These are phyloP conservation scores for Pygoscelis adeliae DNA, from an alignment of 2,113 vertebrate genomes.

Conservation along the genomic window DNA sequence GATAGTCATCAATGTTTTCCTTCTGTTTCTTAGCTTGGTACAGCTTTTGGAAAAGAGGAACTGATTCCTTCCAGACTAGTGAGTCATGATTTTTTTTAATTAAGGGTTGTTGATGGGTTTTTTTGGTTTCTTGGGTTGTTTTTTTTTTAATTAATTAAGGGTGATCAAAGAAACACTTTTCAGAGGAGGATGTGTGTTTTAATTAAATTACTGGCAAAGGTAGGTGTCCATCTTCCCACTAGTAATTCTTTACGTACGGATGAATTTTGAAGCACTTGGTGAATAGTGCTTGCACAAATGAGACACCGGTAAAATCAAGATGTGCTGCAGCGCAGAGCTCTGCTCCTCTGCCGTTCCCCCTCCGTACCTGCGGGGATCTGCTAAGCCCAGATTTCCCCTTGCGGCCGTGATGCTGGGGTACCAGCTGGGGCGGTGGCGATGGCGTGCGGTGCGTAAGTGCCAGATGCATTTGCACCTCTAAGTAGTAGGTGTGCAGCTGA, in stretches of 20 bases:
- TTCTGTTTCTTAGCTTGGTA: not conserved
- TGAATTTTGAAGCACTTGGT: not conserved
- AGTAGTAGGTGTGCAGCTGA: not conserved
- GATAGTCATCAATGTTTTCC: not conserved
- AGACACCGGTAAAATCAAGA: accelerated
- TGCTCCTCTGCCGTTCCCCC: not conserved
- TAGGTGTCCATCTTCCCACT: not conserved
- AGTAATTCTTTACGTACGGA: not conserved
- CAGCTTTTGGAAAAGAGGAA: not conserved
- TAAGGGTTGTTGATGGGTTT: not conserved
- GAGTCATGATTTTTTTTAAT: not conserved
- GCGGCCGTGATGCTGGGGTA: not conserved
- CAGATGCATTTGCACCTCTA: not conserved
- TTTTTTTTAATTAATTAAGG: not conserved
- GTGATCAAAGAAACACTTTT: not conserved
- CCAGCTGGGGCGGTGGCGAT: accelerated
- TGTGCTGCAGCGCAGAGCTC: not conserved
- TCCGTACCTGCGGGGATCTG: not conserved
- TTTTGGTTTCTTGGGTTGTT: no score
- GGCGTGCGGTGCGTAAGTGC: not conserved
- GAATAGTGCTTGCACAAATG: not conserved
- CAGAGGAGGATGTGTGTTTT: not conserved
- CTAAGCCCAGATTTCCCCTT: accelerated
- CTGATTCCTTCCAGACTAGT: not conserved
- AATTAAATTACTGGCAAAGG: not conserved